Evolutionary conservation across 2,888 invertebrate genomes (phyloP), one percentile per base, ranked within the genome.

Genomic region (Leptura quadrifasciata): DNA sequence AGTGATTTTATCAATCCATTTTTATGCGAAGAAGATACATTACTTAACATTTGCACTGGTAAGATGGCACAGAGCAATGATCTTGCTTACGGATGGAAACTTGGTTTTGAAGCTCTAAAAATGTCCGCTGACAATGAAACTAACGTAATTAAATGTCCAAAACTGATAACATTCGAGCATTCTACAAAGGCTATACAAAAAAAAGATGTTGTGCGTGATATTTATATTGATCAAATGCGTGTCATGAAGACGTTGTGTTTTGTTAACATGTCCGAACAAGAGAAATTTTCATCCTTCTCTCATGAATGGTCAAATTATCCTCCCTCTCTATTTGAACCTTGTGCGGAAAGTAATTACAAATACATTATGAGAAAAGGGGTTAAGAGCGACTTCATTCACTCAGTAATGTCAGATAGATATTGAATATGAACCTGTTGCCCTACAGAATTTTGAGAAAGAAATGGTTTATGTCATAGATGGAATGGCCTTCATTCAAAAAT

Each of bases 231-330:
- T 6, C 18, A 55, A 55, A 55, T 55, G 20, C 55, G 55, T 1
- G 55, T 55, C 0, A 18, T 55, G 55, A 55, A 55, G 6, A 55
- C 55, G 0, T 55, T 55, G 20, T 55, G 55, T 6, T 55, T 55
- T 55, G 55, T 18, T 1, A 55, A 12, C 18, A 18, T 55, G 55
- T 55, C 55, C 10, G 18, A 0, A 55, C 2, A 55, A 55, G 55
- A 55, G 6, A 55, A 18, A 6, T 55, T 6, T 18, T 55, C 55
- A 3, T 1, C 55, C 1, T 55, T 55, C 6, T 20, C 18, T 55
- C 55, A 55, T 6, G 20, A 55, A 20, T 55, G 55, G 55, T 55
- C 20, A 55, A 55, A 55, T 20, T 55, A 55, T 6, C 55, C 55
- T 4, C 55, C 55, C 2, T 55, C 55, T 55, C 6, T 55, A 18